phyloP scores from a whole-genome alignment of 1,140 invertebrate species.

The Eumaeus atala region DNA sequence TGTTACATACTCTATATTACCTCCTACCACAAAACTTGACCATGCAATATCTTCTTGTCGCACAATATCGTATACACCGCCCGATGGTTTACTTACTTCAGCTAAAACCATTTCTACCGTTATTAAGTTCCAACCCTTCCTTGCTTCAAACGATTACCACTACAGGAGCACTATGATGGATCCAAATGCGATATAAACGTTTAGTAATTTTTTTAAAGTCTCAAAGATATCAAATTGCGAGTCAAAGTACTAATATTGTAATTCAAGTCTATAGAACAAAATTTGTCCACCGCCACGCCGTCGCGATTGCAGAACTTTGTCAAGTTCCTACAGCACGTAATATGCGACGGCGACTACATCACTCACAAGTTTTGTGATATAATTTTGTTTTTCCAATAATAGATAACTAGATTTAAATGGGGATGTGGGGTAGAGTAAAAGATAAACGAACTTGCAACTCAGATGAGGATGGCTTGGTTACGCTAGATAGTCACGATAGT shows the following conservation, averaged over 20 bases:
- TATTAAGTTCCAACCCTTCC: conserved; percentile 31
- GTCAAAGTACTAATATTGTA: conserved; percentile 51
- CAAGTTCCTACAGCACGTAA: neutral
- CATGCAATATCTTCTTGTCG: conserved; percentile 5
- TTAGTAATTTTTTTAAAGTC: conserved; percentile 59
- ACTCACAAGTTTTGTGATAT: neutral
- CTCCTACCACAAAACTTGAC: too few species aligned
- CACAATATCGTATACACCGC: conserved; percentile 25
- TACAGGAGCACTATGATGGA: conserved; percentile 52
- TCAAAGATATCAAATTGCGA: conserved; percentile 64
- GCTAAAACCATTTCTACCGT: conserved; percentile 29
- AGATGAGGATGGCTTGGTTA: conserved; percentile 49
- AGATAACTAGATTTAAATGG: conserved; percentile 32
- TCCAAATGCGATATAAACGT: conserved; percentile 58
- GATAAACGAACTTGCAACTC: conserved; percentile 37
- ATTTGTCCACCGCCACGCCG: conserved; percentile 8
- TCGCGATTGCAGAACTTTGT: conserved; percentile 4
- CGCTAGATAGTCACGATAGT: conserved; percentile 60
- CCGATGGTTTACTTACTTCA: conserved; percentile 40
- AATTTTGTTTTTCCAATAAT: neutral
- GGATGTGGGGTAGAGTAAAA: conserved; percentile 10
- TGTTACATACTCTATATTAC: too few species aligned
- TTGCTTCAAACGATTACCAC: conserved; percentile 34
- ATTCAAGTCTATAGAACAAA: conserved; percentile 8
- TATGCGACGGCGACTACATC: neutral